These are phyloP conservation scores for Platichthys stellatus DNA, from an alignment of 2,113 vertebrate genomes.

Conservation along the genomic window DNA sequence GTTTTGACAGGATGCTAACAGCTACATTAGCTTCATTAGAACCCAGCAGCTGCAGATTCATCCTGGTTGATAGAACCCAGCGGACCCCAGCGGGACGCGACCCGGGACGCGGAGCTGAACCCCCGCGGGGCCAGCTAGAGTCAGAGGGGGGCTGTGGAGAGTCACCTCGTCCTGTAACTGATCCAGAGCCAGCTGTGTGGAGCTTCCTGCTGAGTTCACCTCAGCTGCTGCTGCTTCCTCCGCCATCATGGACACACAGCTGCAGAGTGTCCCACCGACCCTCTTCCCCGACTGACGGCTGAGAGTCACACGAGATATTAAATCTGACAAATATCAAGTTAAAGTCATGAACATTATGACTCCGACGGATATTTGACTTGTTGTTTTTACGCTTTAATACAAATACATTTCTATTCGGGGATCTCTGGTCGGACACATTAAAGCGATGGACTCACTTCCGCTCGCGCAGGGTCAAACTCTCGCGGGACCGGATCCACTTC, in stretches of 20 bases:
- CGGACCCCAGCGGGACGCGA: too few species aligned
- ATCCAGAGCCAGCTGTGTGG: conserved; percentile 64
- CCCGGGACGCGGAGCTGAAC: too few species aligned
- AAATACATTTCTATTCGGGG: neutral
- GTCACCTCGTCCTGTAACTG: conserved; percentile 81
- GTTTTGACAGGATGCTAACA: conserved; percentile 42
- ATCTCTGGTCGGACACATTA: conserved; percentile 10
- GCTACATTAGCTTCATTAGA: neutral
- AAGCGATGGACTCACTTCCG: conserved; percentile 63
- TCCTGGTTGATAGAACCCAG: neutral
- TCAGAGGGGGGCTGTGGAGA: neutral
- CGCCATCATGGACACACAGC: conserved; percentile 67
- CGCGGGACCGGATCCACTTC: conserved; percentile 73
- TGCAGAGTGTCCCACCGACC: neutral
- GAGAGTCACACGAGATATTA: too few species aligned
- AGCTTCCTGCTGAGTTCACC: conserved; percentile 51
- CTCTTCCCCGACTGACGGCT: neutral
- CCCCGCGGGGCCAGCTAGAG: too few species aligned
- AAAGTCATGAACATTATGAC: too few species aligned
- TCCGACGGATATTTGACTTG: neutral
- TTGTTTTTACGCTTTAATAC: neutral
- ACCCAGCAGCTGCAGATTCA: neutral
- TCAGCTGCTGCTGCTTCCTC: conserved; percentile 40
- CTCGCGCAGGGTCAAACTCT: conserved; percentile 22
- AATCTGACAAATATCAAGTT: too few species aligned